phyloP scores from a whole-genome alignment of 2,888 invertebrate species.

The Calliphora vomitoria region DNA sequence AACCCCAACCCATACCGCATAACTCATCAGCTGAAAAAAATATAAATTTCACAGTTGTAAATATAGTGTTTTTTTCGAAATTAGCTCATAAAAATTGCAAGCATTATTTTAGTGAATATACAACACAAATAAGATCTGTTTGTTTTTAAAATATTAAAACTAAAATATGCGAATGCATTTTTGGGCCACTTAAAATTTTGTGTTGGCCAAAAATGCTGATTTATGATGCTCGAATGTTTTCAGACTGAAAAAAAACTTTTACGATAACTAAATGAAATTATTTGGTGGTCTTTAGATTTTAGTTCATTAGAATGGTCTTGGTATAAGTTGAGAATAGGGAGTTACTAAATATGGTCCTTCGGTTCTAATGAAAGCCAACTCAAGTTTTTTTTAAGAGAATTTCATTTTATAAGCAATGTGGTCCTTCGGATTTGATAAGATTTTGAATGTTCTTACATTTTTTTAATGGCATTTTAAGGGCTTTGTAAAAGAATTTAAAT shows the following conservation, averaged over 20 bases:
- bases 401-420: too few relatives aligned
- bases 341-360: too few relatives aligned
- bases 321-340: too few relatives aligned
- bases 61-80: conserved; percentile 22
- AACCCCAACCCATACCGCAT: neutral
- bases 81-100: conserved; percentile 47
- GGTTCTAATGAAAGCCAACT: too few relatives aligned
- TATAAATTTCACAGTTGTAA: conserved; percentile 41
- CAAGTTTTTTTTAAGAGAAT: too few relatives aligned
- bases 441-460: too few relatives aligned
- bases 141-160: conserved; percentile 11
- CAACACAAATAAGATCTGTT: neutral
- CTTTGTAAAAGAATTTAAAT: too few relatives aligned
- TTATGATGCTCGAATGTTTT: neutral
- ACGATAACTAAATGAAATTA: neutral
- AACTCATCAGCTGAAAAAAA: conserved; percentile 25
- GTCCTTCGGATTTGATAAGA: too few relatives aligned
- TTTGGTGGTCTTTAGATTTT: too few relatives aligned
- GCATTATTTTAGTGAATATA: conserved; percentile 15
- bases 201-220: neutral
- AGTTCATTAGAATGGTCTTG: too few relatives aligned
- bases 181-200: conserved; percentile 5
- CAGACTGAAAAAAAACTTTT: neutral
- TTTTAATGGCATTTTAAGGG: too few relatives aligned
- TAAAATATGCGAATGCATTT: conserved; percentile 23